Evolutionary conservation across 2,113 vertebrate species (phyloP).

Genomic region (Bubo scandiacus): DNA sequence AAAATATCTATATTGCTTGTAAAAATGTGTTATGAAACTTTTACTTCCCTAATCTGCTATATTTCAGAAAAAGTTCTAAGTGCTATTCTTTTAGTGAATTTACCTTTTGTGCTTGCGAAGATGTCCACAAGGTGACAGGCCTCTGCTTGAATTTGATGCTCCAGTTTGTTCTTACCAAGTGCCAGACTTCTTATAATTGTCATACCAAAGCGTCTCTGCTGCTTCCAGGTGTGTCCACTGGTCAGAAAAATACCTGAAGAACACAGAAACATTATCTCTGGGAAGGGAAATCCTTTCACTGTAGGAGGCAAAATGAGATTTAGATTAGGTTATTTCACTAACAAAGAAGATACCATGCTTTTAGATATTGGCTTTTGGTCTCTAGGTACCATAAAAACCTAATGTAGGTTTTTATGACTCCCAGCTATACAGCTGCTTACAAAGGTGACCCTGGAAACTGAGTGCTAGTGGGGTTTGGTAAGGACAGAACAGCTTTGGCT

Average conservation of each 20-base stretch:
- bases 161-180: constrained; percentile 42
- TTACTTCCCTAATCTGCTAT: background rate
- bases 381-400: background rate
- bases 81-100: background rate
- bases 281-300: background rate
- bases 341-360: background rate
- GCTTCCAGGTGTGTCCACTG: constrained; percentile 62
- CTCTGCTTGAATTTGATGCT: constrained; percentile 61
- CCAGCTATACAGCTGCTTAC: background rate
- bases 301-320: background rate
- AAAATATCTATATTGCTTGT: background rate
- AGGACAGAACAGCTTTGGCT: background rate
- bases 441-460: background rate
- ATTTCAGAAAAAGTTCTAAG: background rate
- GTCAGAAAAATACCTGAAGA: constrained; percentile 71
- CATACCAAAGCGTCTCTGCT: constrained; percentile 69
- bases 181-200: constrained; percentile 37
- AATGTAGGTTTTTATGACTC: background rate
- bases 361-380: background rate
- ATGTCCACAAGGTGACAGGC: constrained; percentile 34
- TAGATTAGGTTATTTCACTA: background rate
- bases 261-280: background rate
- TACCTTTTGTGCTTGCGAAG: constrained; percentile 60
- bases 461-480: background rate
- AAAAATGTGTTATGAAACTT: background rate